Evolutionary conservation across 23 tunicate species (phyloP).

Genomic region (Halocynthia aurantium): DNA sequence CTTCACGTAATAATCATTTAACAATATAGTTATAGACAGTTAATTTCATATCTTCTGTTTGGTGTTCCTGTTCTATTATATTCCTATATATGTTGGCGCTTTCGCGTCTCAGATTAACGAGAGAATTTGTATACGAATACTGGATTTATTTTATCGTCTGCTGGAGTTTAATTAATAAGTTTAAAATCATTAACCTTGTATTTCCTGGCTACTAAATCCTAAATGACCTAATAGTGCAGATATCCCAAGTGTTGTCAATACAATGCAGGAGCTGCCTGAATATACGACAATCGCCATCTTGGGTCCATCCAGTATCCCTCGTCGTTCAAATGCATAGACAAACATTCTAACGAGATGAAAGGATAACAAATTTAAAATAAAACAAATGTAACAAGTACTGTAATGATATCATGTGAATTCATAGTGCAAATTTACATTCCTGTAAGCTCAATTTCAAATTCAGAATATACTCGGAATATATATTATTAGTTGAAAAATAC

Average conservation of each 20-base stretch:
- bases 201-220: background rate
- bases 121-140: too few species aligned
- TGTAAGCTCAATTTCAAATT: background rate
- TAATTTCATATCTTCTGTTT: too few species aligned
- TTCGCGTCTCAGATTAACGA: too few species aligned
- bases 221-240: background rate
- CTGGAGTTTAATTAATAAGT: background rate
- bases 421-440: background rate
- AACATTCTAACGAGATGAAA: conserved; percentile 23
- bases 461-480: background rate
- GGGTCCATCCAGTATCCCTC: background rate
- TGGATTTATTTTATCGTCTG: background rate
- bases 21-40: too few species aligned
- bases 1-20: background rate
- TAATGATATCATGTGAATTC: background rate
- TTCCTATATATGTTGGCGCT: too few species aligned
- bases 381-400: background rate
- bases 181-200: background rate
- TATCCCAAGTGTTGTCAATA: conserved; percentile 14
- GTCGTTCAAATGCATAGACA: conserved; percentile 18
- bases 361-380: background rate
- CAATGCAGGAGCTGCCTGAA: conserved; percentile 13
- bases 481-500: background rate
- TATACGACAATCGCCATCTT: conserved; percentile 25
- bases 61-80: too few species aligned